phyloP scores from a whole-genome alignment of 2,113 vertebrate genomes.

The Pycnonotus jocosus region DNA sequence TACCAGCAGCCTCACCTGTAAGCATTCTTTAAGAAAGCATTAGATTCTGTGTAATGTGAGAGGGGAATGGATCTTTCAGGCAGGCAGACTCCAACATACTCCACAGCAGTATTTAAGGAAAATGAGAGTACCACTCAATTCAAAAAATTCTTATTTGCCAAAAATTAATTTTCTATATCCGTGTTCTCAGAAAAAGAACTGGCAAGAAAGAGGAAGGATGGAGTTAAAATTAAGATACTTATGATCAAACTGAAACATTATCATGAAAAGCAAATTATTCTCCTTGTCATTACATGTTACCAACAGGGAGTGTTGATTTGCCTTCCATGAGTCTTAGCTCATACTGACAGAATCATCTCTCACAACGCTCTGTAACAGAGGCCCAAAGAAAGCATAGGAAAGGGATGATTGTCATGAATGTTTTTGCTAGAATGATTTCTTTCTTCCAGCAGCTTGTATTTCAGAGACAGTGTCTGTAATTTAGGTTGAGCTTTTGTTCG shows the following conservation, averaged over 20 bases:
- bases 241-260: neutral
- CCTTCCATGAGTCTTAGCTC: neutral
- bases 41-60: neutral
- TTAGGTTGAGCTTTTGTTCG: neutral
- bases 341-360: neutral
- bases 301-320: neutral
- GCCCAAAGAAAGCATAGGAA: neutral
- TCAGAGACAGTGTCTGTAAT: neutral
- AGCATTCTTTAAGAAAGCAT: neutral
- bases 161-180: neutral
- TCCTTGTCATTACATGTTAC: neutral
- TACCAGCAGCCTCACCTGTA: neutral
- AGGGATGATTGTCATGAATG: neutral
- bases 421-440: neutral
- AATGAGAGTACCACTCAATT: neutral
- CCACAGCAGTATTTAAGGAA: neutral
- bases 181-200: neutral
- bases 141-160: neutral
- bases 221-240: neutral
- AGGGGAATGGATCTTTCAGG: neutral
- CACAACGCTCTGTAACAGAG: neutral
- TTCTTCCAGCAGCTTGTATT: neutral
- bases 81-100: neutral
- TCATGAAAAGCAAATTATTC: neutral
- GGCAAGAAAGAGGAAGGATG: neutral